Percentiles rank a stretch among this genome's conserved stretches.
Conservation (phyloP, 2,113 vertebrate species). For the Cyphomyrus plagiostoma region DNA sequence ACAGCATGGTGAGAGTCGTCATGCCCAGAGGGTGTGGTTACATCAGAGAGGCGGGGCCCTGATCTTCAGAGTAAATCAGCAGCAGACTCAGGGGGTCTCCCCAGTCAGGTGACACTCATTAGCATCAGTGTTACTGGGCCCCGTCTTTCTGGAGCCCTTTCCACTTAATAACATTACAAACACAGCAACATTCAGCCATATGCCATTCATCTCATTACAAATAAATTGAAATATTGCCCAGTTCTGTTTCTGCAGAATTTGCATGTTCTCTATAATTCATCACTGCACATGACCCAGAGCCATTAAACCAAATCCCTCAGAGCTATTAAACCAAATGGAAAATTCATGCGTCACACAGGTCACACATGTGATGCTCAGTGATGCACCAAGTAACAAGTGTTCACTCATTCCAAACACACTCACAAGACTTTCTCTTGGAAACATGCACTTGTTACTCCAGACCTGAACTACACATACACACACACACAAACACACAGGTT, state of each 20-base stretch:
- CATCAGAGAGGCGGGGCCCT: background rate
- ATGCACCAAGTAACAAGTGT: background rate
- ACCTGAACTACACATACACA: background rate
- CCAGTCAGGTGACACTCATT: background rate
- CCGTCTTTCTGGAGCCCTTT: background rate
- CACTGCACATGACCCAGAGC: background rate
- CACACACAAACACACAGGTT: background rate
- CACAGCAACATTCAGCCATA: background rate
- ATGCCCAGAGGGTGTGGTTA: background rate
- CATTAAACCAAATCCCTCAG: background rate
- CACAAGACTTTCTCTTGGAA: background rate
- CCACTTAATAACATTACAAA: background rate
- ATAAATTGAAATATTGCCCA: background rate
- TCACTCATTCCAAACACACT: background rate
- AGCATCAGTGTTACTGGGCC: background rate
- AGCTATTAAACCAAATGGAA: slow-evolving; percentile 1
- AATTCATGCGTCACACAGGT: background rate
- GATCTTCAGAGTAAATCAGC: background rate
- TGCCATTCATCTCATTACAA: background rate
- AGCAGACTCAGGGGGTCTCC: background rate
- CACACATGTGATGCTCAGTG: background rate
- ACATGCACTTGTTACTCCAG: background rate
- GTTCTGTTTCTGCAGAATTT: background rate
- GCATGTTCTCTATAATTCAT: background rate
- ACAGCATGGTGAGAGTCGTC: background rate